Base-by-base conservation (phyloP, 2,797 vertebrate genomes). In the Antennarius maculatus region DNA sequence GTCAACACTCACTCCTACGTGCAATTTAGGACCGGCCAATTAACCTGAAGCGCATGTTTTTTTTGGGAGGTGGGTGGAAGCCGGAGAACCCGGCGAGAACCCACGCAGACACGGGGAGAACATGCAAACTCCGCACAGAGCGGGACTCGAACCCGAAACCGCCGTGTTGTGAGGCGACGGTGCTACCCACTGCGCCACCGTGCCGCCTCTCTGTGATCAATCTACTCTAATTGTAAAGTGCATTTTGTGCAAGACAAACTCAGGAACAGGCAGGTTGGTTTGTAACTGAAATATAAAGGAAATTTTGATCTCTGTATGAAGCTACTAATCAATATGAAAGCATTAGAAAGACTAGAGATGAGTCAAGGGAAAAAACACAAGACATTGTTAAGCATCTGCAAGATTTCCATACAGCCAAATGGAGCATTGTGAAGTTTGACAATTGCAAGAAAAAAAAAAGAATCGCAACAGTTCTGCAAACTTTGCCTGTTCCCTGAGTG, bases 371-470 rank as follows among this genome's bases (percentile, higher is more conserved):
- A 63, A 63, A 68, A 77, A 58, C 42, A 31, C 51, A 60, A 12
- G 4, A 49, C 42, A 69, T 29, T 51, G 66, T 46, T 50, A 61
- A 61, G 53, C 31, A 18, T 63, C 60, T 37, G 53, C 71, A 61
- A 57, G 56, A 45, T 83, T 77, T 79, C 54, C 59, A 63, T 74
- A 49, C 70, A 70, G 65, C 66, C 54, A 42, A 69, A 74, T 47
- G 17, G 54, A 65, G 71, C 62, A 62, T 76, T 77, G 79, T 77
- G 83, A 86, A 84, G 82, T 87, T 80, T 86, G 77, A 82, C 74
- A 75, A 82, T 81, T 62, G 69, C 59, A 62, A 61, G 47, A 63
- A 62, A 23, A 69, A 82, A 54, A 45, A 56, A 69, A 49, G 60
- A 64, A 60, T 46, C 46, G 53, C 60, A 72, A 69, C 76, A 81